Evolutionary conservation across 2,113 vertebrate species (phyloP), one percentile per base, ranked within the genome.

Genomic region (Dasyprocta punctata): DNA sequence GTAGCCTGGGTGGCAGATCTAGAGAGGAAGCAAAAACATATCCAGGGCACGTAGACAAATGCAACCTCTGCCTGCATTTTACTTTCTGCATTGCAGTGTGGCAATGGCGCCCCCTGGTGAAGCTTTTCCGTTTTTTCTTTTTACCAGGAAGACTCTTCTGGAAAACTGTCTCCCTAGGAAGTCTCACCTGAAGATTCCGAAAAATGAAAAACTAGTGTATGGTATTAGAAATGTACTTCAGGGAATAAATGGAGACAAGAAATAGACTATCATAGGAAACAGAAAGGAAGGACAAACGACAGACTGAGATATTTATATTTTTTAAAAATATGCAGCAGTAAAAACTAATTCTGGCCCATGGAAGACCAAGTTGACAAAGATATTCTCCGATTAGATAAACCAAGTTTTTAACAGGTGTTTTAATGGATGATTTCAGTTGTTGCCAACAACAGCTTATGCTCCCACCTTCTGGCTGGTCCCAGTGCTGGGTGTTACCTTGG

Each of bases 91-190:
- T 22, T 54, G 44, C 52, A 61, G 38, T 54, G 94, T 87, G 94
- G 44, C 78, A 95, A 84, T 92, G 75, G 61, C 52, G 92, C 97
- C 98, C 90, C 90, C 97, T 97, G 81, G 97, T 82, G 98, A 0
- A 11, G 0, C 8, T 47, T 88, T 8, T 28, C 13, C 16, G 52
- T 61, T 78, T 56, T 88, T 26, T 86, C 30, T 44, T 63, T 65
- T 8, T 52, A 0, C 2, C 1, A 30, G 44, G 16, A 1, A 22
- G 61, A 82, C 36, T 10, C 13, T 30, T 78, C 52, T 67, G 41
- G 24, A 89, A 96, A 93, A 88, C 54, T 54, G 0, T 3, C 30
- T 36, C 49, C 9, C 19, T 16, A 58, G 8, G 61, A 69, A 89
- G n/a, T 24, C n/a, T 60, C 52, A 5, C 16, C 33, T 60, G 65